Evolutionary conservation across 2,797 vertebrate genomes (phyloP).

Genomic region (Cuniculus paca): DNA sequence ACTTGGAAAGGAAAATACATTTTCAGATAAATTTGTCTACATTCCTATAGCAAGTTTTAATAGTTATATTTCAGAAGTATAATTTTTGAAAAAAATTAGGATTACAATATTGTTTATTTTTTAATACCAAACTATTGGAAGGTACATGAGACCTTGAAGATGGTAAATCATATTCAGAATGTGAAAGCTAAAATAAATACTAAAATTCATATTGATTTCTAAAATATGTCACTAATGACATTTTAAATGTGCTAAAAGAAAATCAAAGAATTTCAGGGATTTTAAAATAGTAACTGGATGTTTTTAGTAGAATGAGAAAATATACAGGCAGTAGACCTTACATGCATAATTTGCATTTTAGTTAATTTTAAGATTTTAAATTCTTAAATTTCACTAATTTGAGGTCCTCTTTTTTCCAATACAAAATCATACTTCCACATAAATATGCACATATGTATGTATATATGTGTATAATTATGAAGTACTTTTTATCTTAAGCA

Average conservation of each 20-base stretch:
- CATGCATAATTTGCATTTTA: neutral
- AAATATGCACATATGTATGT: neutral
- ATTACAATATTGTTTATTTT: constrained; percentile 2
- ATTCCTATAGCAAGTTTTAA: neutral
- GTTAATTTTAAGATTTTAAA: neutral
- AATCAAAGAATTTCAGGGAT: neutral
- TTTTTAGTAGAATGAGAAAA: neutral
- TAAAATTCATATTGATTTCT: neutral
- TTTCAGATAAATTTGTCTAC: neutral
- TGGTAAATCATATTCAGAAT: neutral
- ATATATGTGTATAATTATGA: neutral
- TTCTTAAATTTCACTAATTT: neutral
- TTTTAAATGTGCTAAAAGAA: constrained; percentile 1
- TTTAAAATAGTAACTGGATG: neutral
- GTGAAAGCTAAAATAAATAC: neutral
- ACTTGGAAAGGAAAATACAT: neutral
- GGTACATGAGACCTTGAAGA: neutral
- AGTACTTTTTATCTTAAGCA: neutral
- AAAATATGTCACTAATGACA: neutral
- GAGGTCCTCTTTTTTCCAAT: neutral
- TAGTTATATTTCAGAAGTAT: neutral
- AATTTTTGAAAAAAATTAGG: neutral
- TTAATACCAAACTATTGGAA: neutral
- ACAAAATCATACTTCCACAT: neutral
- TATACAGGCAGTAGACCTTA: neutral